Evolutionary conservation across 2,888 invertebrate species (phyloP), one percentile per base, ranked within the genome.

Genomic region (Drosophila mimica): DNA sequence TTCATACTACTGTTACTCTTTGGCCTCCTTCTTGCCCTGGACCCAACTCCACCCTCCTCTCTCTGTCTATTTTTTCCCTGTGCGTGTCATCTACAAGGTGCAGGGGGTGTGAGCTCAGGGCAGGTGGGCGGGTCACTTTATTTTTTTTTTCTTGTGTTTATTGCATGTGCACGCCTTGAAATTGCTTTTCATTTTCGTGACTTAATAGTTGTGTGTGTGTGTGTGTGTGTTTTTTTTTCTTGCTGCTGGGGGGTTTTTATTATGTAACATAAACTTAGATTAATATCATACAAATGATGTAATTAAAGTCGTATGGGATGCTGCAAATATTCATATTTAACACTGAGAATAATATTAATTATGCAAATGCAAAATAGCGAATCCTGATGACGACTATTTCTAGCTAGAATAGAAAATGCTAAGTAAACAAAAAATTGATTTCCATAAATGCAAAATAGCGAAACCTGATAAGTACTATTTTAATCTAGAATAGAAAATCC

Each of bases 181-280:
- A 87, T 89, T 89, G 81, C 81, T 83, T 83, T 87, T 87, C 76
- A 87, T 87, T 84, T 83, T 83, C 79, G 76, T 84, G 82, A 79
- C 63, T 77, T 83, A 79, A 83, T 81, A 74, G 76, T 65, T 75
- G 63, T 51, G 20, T 69, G 61, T 57, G 54, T 38, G 11, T 36
- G 46, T 70, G 33, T 36, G 25, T 25, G 25, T 25, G 25, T 25
- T 2, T 25, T 25, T n/a, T 62, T 43, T 25, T 73, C 4, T 15
- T 46, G 20, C 6, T 60, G 33, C 48, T 61, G 53, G 33, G 20
- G 36, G 64, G 46, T 51, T 54, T 67, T 79, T 79, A 85, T 88
- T 88, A 78, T 70, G 81, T 74, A 88, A 86, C 75, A 81, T 82
- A 59, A 83, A 70, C 56, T 73, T 66, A 63, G 87, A 82, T 86